Evolutionary conservation across 2,888 invertebrate species (phyloP), one percentile per base, ranked within the genome.

Genomic region (Galeruca laticollis): DNA sequence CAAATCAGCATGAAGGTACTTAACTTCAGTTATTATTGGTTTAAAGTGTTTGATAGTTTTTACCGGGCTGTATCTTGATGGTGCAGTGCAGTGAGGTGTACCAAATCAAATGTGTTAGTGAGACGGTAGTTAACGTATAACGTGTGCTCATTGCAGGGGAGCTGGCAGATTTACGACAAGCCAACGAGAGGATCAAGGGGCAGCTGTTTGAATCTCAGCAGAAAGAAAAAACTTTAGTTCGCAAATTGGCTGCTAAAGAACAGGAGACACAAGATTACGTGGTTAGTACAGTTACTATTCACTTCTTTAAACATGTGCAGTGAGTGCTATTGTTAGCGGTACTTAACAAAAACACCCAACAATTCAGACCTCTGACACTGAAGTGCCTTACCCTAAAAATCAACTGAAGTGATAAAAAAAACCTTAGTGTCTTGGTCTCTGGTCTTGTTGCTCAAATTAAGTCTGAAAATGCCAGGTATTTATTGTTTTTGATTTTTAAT

Each of bases 261-360:
- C 97, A 98, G 86, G 98, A 98, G 87, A 91, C 97, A 85, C 97
- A 98, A 87, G 97, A 98, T 87, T 96, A 94, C 88, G 92, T 94
- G 88, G 97, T 97, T 89, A 90, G 94, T 89, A 85, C 72, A 75
- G 74, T 61, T 73, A 71, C 75, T 72, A 77, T 76, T 60, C 56
- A 56, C 61, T 57, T 40, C 84, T 83, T 81, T 81, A 80, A 81
- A 77, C 78, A 72, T 79, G 80, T 77, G 75, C 69, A 71, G 71
- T 71, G 71, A 66, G 66, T 66, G 66, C 59, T 66, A 47, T 65
- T 57, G 65, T 65, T 66, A 20, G 52, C 33, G 60, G 71, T 65
- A 62, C 43, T 68, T 51, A 26, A 62, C 57, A 71, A 68, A 68
- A 62, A 65, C 47, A 47, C 40, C 40, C 60, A 65, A 31, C 20